Conservation (phyloP, 2,797 vertebrate species). For the Falco berigora region DNA sequence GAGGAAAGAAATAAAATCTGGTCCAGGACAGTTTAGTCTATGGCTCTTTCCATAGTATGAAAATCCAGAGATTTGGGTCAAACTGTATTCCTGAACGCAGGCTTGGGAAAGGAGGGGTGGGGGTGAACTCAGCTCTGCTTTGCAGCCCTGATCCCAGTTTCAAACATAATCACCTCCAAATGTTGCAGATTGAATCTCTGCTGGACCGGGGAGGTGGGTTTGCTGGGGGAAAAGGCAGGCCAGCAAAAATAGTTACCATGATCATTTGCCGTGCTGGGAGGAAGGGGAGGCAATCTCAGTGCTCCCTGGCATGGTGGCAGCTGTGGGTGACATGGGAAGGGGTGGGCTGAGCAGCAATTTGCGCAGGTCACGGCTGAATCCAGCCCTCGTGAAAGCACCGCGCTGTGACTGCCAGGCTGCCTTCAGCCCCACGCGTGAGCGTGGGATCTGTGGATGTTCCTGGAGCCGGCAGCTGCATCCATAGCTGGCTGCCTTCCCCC, state of each 20-base stretch:
- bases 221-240: neutral
- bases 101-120: neutral
- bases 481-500: neutral
- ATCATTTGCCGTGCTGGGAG: neutral
- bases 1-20: neutral
- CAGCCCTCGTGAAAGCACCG: accelerated
- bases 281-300: neutral
- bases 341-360: neutral
- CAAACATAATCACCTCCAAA: neutral
- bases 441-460: neutral
- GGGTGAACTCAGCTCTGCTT: neutral
- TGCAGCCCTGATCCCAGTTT: neutral
- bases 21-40: neutral
- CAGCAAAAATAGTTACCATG: accelerated
- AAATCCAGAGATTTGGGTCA: neutral
- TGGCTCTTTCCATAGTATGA: neutral
- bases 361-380: neutral
- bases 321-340: accelerated
- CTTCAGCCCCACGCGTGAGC: neutral
- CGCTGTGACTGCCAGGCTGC: neutral
- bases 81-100: neutral
- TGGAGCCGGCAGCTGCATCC: neutral
- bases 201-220: neutral
- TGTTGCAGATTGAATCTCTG: neutral
- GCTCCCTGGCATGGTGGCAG: neutral